Evolutionary conservation across 2,797 vertebrate genomes (phyloP).

Genomic region (Phataginus tricuspis): DNA sequence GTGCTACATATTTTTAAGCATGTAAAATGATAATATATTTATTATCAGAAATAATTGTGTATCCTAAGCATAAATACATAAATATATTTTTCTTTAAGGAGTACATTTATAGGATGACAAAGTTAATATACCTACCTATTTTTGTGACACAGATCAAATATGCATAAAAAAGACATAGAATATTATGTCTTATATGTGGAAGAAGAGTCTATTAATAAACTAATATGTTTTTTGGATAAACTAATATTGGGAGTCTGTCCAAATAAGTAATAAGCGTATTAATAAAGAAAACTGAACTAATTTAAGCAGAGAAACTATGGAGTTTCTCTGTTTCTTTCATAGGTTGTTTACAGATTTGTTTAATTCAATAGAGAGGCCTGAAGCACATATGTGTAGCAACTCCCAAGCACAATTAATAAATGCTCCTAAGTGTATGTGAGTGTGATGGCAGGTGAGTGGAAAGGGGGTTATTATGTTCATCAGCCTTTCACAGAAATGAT

Average conservation of each 20-base stretch:
- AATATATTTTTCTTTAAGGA: background rate
- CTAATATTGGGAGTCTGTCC: background rate
- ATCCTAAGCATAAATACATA: background rate
- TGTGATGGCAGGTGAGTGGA: background rate
- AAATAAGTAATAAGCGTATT: background rate
- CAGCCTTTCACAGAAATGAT: background rate
- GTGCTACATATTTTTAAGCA: background rate
- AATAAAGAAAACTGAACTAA: background rate
- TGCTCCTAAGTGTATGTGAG: background rate
- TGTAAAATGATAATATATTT: background rate
- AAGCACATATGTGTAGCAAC: background rate
- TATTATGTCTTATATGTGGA: background rate
- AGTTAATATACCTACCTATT: background rate
- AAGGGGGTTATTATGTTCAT: background rate
- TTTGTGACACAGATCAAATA: background rate
- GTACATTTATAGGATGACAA: background rate
- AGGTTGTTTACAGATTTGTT: background rate
- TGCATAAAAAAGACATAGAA: background rate
- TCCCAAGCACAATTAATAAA: background rate
- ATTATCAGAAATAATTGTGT: background rate
- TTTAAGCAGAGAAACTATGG: background rate
- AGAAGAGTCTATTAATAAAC: background rate
- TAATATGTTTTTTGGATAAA: background rate
- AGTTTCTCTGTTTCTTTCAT: background rate
- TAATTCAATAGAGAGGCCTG: background rate